Base-by-base conservation (phyloP, 2,113 vertebrate genomes). In the Cichladusa arquata region DNA sequence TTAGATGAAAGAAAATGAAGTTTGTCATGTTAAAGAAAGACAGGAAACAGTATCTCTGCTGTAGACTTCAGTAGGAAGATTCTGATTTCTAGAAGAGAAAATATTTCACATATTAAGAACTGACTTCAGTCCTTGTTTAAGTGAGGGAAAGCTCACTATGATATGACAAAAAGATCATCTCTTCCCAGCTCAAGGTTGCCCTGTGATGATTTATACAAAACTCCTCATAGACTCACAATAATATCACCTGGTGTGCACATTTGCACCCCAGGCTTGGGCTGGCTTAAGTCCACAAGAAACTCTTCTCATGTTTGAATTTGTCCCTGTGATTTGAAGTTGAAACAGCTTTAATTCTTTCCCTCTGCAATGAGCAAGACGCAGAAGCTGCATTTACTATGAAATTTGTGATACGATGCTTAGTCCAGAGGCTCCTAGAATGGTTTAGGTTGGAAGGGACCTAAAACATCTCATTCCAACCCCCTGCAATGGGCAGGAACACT, bases 101-200 rank as follows among this genome's bases (percentile, higher is more conserved):
- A 7, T 53, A 34, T 23, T 56, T 50, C 67, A 31, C 2, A 11
- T 61, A 73, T 70, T 77, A 84, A 54, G 64, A 81, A 53, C 17
- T n/a, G 24, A n/a, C 24, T 61, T 61, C 31, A 5, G 45, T 57
- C 17, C 26, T 8, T n/a, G 7, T 61, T 91, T 51, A 60, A 50
- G 3, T 33, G 29, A 47, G 16, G 14, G 44, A n/a, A 54, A 33
- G 1, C 23, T 90, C 23, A 36, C 28, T 54, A 2, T 25, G 6
- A 2, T 45, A 25, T 5, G 3, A 33, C 25, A 53, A 0, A 0
- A 62, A 78, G 23, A 53, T 9, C 11, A 9, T n/a, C 19, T 91
- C 38, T 86, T 81, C 17, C 54, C 51, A 83, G 0, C 1, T 42
- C 14, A 25, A 4, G 53, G 25, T 73, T 77, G 14, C 4, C 19